Conservation (phyloP, 1,140 invertebrate genomes). For the Spodoptera frugiperda region DNA sequence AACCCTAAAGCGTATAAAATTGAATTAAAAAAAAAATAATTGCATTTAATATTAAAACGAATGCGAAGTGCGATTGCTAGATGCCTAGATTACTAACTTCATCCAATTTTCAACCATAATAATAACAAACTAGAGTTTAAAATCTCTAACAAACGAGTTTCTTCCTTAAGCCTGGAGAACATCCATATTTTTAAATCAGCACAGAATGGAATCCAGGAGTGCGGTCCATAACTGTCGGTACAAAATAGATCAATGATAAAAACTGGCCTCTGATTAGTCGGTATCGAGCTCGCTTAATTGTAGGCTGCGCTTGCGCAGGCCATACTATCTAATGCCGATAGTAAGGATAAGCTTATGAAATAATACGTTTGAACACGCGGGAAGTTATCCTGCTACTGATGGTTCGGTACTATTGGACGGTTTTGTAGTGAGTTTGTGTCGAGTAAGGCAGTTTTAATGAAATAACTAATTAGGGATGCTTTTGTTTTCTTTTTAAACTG, state of each 20-base stretch:
- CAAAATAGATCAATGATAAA: constrained; percentile 59
- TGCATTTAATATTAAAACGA: too few species aligned
- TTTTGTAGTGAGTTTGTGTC: neutral
- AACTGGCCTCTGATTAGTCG: constrained; percentile 53
- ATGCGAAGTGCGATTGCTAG: too few species aligned
- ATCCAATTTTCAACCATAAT: too few species aligned
- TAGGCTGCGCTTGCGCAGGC: constrained; percentile 51
- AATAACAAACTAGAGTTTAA: too few species aligned
- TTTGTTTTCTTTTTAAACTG: too few species aligned
- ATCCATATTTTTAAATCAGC: constrained; percentile 43
- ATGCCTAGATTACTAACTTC: too few species aligned
- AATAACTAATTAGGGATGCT: too few species aligned
- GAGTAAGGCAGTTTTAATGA: neutral
- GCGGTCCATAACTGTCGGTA: constrained; percentile 49
- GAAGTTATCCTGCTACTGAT: constrained; percentile 40
- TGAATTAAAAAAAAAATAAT: too few species aligned
- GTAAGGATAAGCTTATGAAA: constrained; percentile 55
- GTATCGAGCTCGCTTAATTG: constrained; percentile 58
- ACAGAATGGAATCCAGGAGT: constrained; percentile 27
- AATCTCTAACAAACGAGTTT: neutral
- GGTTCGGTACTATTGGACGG: neutral
- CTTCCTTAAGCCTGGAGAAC: constrained; percentile 8
- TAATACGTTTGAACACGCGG: constrained; percentile 50
- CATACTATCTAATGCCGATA: constrained; percentile 50
- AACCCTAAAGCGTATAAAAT: too few species aligned